These are phyloP conservation scores for Platyrinchus mystaceus DNA, from an alignment of 2,797 vertebrate species.

Conservation along the genomic window DNA sequence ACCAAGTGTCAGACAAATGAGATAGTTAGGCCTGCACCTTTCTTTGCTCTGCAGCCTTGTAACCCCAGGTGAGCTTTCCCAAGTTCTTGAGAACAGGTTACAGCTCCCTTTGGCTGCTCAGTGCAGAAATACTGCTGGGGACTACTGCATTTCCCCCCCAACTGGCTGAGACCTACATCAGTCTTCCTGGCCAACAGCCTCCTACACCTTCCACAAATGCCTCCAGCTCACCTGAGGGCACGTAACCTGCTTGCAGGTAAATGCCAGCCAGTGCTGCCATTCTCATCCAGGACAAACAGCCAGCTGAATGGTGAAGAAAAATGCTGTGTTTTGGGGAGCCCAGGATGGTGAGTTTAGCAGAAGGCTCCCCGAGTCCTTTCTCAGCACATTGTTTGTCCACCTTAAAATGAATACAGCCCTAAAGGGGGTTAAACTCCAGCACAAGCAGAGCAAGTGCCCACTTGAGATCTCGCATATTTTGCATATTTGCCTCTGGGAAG, in stretches of 20 bases:
- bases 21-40: neutral
- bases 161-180: neutral
- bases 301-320: neutral
- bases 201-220: neutral
- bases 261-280: neutral
- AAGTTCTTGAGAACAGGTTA: neutral
- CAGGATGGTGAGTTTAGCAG: neutral
- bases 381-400: neutral
- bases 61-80: neutral
- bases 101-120: neutral
- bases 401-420: neutral
- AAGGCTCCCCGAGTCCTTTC: neutral
- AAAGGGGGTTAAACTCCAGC: neutral
- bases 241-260: neutral
- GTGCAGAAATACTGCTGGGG: neutral
- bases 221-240: neutral
- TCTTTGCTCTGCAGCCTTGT: neutral
- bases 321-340: neutral
- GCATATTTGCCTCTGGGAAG: conserved; percentile 25
- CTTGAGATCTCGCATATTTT: neutral
- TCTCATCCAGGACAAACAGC: neutral
- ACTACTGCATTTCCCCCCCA: neutral
- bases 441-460: neutral
- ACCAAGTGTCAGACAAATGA: neutral
- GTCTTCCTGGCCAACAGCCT: neutral